Evolutionary conservation across 2,888 invertebrate genomes (phyloP), one percentile per base, ranked within the genome.

Genomic region (Podabrus alpinus): DNA sequence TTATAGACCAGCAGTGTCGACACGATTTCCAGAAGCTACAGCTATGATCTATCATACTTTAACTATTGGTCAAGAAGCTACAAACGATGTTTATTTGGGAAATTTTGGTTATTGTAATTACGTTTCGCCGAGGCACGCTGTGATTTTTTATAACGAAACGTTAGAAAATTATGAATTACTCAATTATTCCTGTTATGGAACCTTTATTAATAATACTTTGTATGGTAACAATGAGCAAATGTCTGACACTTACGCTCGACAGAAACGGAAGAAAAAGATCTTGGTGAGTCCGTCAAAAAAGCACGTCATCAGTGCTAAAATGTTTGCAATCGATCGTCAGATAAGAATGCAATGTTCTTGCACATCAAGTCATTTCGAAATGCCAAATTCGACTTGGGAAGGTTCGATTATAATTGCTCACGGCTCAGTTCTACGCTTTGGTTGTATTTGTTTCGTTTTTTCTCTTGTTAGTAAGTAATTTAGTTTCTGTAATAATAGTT

Each of bases 141-240:
- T 93, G 66, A 93, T 96, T 79, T 96, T 95, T 86, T 94, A 92
- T 84, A 96, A 96, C 84, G 94, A 95, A 90, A 94, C 93, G 85
- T 84, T 82, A 13, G 92, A 94, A 73, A 93, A 94, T 82, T 97
- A 94, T 87, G 98, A 98, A 88, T 88, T 98, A 84, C 92, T 98
- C 77, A 98, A 98, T 89, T 98, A 98, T 88, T 96, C 96, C 25
- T 94, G 95, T 85, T 92, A 92, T 86, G 97, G 97, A 61, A 94
- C 94, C 0, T 91, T 91, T 60, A 97, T 98, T 13, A 97, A 97
- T 88, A 95, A 96, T 78, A 94, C 96, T 64, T 86, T 95, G 73
- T 97, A 94, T 87, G 92, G 95, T 9, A 94, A 94, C 83, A 94
- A 95, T 86, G 88, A 91, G 73, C 88, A 87, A 5, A 66, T 59